Conservation (phyloP, 53 echinoderm and acorn worm genomes). For the Paracentrotus lividus region DNA sequence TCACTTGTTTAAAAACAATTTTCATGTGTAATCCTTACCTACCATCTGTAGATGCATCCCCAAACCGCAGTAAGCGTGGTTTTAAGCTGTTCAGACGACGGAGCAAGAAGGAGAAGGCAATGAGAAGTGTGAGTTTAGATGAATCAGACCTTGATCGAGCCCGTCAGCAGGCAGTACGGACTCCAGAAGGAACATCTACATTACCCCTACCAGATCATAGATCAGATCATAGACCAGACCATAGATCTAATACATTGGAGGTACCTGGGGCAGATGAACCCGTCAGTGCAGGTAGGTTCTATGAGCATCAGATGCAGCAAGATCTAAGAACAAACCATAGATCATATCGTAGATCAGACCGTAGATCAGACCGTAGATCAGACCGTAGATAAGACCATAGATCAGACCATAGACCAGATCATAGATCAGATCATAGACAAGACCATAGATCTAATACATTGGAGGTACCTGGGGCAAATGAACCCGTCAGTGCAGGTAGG, state of each 20-base stretch:
- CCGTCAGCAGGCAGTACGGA: neutral
- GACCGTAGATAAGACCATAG: slow-evolving; percentile 41
- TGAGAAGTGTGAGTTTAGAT: slow-evolving; percentile 62
- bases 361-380: too few species aligned
- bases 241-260: slow-evolving; percentile 50
- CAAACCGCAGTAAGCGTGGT: slow-evolving; percentile 62
- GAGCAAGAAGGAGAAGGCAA: slow-evolving; percentile 69
- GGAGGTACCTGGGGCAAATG: too few species aligned
- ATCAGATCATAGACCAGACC: neutral
- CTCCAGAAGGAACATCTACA: slow-evolving; percentile 37
- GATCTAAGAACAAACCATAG: too few species aligned
- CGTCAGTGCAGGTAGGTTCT: slow-evolving; percentile 44
- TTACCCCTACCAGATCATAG: slow-evolving; percentile 16
- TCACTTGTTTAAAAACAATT: too few species aligned
- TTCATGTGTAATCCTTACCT: neutral
- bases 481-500: too few species aligned
- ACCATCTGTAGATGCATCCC: slow-evolving; percentile 57
- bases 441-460: too few species aligned
- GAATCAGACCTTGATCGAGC: slow-evolving; percentile 61
- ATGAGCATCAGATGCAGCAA: neutral
- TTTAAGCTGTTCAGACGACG: slow-evolving; percentile 69
- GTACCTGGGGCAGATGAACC: slow-evolving; percentile 44
- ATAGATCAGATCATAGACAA: too few species aligned
- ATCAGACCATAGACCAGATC: neutral
- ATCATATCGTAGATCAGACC: too few species aligned